Conservation (phyloP, 1,140 invertebrate species). For the Philotrypesis tridentata region DNA sequence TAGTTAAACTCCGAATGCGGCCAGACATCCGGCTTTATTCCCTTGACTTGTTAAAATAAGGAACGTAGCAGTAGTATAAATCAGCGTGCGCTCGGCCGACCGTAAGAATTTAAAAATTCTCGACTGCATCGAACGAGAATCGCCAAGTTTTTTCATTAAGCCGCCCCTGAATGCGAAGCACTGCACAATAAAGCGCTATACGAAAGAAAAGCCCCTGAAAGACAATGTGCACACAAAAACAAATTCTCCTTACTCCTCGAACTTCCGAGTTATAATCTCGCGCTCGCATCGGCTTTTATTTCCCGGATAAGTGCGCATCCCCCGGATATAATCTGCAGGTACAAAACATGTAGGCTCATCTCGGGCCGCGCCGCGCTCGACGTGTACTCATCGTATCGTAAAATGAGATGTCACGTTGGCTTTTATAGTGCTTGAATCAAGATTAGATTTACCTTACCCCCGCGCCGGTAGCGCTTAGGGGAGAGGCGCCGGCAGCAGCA, state of each 20-base stretch:
- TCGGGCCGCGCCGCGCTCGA: constrained; percentile 13
- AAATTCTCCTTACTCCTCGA: neutral
- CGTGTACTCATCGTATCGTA: constrained; percentile 65
- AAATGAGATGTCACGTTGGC: constrained; percentile 67
- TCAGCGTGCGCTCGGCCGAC: no score
- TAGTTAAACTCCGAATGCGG: no score
- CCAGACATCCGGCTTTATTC: no score
- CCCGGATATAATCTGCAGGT: constrained; percentile 31
- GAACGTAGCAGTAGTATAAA: no score
- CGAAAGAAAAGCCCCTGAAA: neutral
- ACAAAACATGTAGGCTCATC: neutral
- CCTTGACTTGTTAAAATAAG: no score
- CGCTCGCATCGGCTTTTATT: neutral
- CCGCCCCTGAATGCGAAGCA: no score
- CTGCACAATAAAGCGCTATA: no score
- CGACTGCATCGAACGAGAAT: no score
- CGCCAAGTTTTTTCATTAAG: no score
- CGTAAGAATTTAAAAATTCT: no score
- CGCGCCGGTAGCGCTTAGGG: constrained; percentile 52
- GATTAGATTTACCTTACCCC: constrained; percentile 69
- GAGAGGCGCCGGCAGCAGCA: neutral
- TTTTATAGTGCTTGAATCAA: constrained; percentile 68
- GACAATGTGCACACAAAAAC: neutral
- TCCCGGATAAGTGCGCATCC: constrained; percentile 46
- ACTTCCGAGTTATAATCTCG: neutral